These are phyloP conservation scores for Odontocolon sp. DNA, from an alignment of 2,888 invertebrate genomes.

Conservation along the genomic window DNA sequence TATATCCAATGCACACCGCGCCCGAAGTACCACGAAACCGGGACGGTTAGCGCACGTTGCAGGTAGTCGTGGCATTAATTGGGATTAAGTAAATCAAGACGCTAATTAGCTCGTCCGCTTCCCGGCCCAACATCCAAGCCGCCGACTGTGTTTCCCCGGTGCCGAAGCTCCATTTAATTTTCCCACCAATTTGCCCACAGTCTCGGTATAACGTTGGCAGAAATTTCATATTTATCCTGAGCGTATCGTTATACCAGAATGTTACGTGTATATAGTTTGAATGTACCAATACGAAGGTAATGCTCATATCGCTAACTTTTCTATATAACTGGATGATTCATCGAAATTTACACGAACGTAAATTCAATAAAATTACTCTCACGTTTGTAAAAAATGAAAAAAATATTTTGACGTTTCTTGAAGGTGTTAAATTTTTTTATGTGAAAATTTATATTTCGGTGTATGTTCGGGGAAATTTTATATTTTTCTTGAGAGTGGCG, in stretches of 20 bases:
- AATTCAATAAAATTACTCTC: too few relatives aligned
- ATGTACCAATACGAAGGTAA: too few relatives aligned
- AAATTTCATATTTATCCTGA: constrained; percentile 59
- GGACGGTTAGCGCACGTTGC: constrained; percentile 59
- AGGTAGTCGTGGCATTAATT: constrained; percentile 78
- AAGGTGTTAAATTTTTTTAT: too few relatives aligned
- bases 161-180: constrained; percentile 65
- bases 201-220: constrained; percentile 45
- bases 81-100: constrained; percentile 81
- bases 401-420: too few relatives aligned
- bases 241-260: constrained; percentile 10
- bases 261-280: not conserved
- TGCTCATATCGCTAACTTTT: too few relatives aligned
- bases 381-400: too few relatives aligned
- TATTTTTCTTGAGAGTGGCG: too few relatives aligned
- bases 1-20: constrained; percentile 41
- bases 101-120: constrained; percentile 79
- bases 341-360: too few relatives aligned
- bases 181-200: constrained; percentile 68
- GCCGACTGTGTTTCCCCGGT: constrained; percentile 57
- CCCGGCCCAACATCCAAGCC: constrained; percentile 59
- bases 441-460: too few relatives aligned
- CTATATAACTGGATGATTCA: too few relatives aligned
- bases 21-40: constrained; percentile 13
- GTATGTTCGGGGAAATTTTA: too few relatives aligned